These are phyloP conservation scores for Vanessa tameamea DNA, from an alignment of 1,140 invertebrate species.

Conservation along the genomic window DNA sequence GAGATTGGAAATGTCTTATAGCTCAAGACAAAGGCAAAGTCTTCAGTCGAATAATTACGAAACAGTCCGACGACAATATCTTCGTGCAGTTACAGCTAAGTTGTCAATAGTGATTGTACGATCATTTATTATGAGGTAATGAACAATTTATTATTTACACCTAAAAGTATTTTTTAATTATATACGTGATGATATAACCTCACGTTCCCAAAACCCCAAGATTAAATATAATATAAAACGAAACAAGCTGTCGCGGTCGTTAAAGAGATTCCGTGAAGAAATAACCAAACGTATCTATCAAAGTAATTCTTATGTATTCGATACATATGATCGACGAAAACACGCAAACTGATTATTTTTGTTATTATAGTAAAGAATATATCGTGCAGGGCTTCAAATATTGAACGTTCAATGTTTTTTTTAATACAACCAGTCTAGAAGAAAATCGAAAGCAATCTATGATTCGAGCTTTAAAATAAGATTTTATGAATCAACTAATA, in stretches of 20 bases:
- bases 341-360: neutral
- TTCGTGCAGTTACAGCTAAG: neutral
- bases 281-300: no score
- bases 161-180: no score
- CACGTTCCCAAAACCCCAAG: no score
- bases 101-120: neutral
- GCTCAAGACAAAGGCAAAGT: neutral
- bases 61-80: neutral
- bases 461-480: no score
- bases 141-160: neutral
- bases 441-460: no score
- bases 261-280: no score
- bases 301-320: neutral
- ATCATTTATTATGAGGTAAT: neutral
- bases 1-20: conserved; percentile 13
- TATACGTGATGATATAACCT: no score
- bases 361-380: conserved; percentile 3
- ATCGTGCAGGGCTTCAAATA: neutral
- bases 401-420: neutral
- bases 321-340: neutral
- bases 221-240: no score
- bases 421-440: no score
- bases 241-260: no score
- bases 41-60: conserved; percentile 6
- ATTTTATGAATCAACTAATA: neutral